Evolutionary conservation across 2,113 vertebrate genomes (phyloP).

Genomic region (Barbus barbus): DNA sequence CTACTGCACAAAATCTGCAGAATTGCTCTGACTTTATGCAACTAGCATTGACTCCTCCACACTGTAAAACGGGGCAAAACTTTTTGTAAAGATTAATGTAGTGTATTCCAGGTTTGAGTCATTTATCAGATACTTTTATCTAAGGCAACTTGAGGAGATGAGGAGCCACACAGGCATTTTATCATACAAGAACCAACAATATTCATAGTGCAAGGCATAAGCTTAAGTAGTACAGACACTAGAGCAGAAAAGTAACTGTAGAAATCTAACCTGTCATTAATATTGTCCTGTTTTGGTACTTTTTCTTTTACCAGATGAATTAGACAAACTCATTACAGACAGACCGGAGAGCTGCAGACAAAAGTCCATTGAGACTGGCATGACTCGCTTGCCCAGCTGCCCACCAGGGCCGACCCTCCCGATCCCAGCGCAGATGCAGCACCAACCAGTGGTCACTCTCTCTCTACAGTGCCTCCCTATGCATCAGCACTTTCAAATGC

Average conservation of each 20-base stretch:
- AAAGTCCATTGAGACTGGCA: conserved; percentile 69
- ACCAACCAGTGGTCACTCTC: conserved; percentile 84
- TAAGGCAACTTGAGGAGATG: not conserved
- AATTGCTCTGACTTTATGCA: too few species aligned
- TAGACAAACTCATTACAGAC: conserved; percentile 96
- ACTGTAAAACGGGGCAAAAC: not conserved
- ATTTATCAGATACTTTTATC: not conserved
- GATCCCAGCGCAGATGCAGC: conserved; percentile 77
- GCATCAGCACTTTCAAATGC: conserved; percentile 83
- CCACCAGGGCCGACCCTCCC: conserved; percentile 70
- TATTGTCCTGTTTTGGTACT: conserved; percentile 21
- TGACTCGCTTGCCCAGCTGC: conserved; percentile 70
- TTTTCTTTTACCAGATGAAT: conserved; percentile 81
- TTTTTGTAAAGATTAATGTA: not conserved
- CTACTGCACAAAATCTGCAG: not conserved
- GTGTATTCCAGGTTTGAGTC: not conserved
- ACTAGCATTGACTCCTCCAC: not conserved
- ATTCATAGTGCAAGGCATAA: not conserved
- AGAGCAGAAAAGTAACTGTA: not conserved
- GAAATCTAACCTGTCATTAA: not conserved
- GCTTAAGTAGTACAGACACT: not conserved
- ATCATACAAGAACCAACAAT: not conserved
- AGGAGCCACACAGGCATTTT: not conserved
- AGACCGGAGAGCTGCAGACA: conserved; percentile 89
- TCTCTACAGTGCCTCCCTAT: conserved; percentile 87